Percentiles rank a stretch among this genome's conserved stretches.
phyloP scores from a whole-genome alignment of 2,113 vertebrate species.

The Carettochelys insculpta region DNA sequence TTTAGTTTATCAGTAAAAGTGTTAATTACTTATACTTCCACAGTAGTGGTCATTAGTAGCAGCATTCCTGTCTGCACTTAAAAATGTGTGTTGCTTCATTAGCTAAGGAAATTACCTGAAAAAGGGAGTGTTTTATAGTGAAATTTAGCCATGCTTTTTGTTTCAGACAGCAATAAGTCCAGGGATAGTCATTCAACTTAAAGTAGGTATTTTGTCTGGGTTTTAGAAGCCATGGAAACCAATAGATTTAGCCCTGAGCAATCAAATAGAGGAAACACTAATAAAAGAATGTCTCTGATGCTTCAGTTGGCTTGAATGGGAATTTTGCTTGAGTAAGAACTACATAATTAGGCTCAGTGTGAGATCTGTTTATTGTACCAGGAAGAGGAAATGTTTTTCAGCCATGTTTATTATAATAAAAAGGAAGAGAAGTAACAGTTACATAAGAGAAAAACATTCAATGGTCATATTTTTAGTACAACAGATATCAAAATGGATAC shows the following conservation, averaged over 20 bases:
- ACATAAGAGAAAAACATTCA: background rate
- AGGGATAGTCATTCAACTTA: background rate
- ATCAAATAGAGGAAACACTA: background rate
- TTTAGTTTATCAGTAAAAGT: background rate
- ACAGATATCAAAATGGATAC: background rate
- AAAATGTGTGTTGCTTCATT: background rate
- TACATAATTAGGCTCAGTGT: background rate
- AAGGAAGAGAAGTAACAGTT: background rate
- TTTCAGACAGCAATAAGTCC: background rate
- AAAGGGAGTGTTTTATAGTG: background rate
- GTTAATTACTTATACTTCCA: background rate
- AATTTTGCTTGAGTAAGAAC: background rate
- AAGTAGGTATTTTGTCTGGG: rapidly evolving
- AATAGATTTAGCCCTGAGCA: background rate
- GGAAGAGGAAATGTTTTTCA: background rate
- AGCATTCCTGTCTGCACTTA: rapidly evolving
- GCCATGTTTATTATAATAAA: background rate
- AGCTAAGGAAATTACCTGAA: background rate
- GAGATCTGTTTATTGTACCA: background rate
- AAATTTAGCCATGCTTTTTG: background rate
- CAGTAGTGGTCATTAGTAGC: background rate
- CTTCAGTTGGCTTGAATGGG: background rate
- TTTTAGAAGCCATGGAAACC: background rate
- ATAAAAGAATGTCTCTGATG: background rate
- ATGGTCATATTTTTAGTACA: background rate